Evolutionary conservation across 2,888 invertebrate species (phyloP), one percentile per base, ranked within the genome.

Genomic region (Pogonocherus hispidulus): DNA sequence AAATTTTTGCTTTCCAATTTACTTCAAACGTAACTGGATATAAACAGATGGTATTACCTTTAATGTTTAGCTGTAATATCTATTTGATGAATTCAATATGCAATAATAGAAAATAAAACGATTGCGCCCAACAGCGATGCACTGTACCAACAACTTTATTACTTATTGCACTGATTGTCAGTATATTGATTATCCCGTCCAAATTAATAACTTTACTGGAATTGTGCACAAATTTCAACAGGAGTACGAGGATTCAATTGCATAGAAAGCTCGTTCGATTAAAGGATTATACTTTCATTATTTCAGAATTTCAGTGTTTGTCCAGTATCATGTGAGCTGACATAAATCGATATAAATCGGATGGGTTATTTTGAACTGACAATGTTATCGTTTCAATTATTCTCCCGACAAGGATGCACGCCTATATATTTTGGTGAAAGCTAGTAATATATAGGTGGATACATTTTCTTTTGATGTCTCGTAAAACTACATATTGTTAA

Each of bases 261-360:
- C 66, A 66, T 59, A 55, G 68, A 57, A 67, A 70, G 66, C 70
- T 63, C 63, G 54, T 69, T 66, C 72, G 74, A 76, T 78, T 74
- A 71, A 67, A 62, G 77, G 79, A 80, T 80, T 78, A 77, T 70
- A 69, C 62, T 79, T 80, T 76, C 79, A 80, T 80, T 80, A 79
- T 79, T 78, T 78, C 76, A 66, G 70, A 67, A 70, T 75, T 73
- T 72, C 71, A 73, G 63, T 72, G 73, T 77, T 75, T 75, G 76
- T 71, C 69, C 47, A 47, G 69, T 60, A 60, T 64, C 68, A 71
- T 69, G 52, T 67, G 65, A 41, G 3, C 62, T 54, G 67, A 35
- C 52, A 54, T 67, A 41, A 63, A 67, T 71, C 69, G 57, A 72
- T 69, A 54, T n/a, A 27, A 46, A 44, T 57, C 57, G 23, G 52